Evolutionary conservation across 2,888 invertebrate genomes (phyloP).

Genomic region (Entomobrya multifasciata): DNA sequence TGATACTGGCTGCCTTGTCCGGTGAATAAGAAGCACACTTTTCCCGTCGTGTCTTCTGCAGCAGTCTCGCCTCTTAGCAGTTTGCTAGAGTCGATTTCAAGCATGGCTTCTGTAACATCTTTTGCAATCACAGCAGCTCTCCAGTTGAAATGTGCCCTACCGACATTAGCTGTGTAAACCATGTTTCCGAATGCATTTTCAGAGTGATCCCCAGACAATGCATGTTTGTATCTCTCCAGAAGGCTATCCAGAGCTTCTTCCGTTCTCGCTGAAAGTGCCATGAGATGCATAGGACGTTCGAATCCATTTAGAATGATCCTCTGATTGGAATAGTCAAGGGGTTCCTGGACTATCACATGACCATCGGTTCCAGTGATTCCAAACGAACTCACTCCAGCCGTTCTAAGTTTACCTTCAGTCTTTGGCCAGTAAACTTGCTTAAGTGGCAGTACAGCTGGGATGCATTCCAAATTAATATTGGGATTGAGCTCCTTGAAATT

Average conservation of each 20-base stretch:
- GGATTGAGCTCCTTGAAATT: conserved; percentile 58
- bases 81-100: neutral
- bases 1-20: conserved; percentile 71
- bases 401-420: conserved; percentile 1
- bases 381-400: conserved; percentile 61
- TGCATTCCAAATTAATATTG: conserved; percentile 36
- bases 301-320: neutral
- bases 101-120: conserved; percentile 29
- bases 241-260: conserved; percentile 67
- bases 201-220: neutral
- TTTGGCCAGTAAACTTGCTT: conserved; percentile 47
- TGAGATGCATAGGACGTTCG: conserved; percentile 34
- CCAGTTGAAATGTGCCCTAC: conserved; percentile 61
- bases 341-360: conserved; percentile 58
- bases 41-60: conserved; percentile 24
- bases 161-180: conserved; percentile 61
- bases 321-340: neutral
- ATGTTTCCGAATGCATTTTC: conserved; percentile 30
- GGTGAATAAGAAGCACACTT: conserved; percentile 70
- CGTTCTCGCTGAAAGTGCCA: conserved; percentile 47
- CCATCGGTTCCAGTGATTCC: conserved; percentile 66
- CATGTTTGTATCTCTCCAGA: conserved; percentile 28
- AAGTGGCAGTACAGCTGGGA: conserved; percentile 57
- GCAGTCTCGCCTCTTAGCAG: neutral
- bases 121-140: conserved; percentile 61